These are phyloP conservation scores for Scomber colias DNA, from an alignment of 2,113 vertebrate genomes.

Conservation along the genomic window DNA sequence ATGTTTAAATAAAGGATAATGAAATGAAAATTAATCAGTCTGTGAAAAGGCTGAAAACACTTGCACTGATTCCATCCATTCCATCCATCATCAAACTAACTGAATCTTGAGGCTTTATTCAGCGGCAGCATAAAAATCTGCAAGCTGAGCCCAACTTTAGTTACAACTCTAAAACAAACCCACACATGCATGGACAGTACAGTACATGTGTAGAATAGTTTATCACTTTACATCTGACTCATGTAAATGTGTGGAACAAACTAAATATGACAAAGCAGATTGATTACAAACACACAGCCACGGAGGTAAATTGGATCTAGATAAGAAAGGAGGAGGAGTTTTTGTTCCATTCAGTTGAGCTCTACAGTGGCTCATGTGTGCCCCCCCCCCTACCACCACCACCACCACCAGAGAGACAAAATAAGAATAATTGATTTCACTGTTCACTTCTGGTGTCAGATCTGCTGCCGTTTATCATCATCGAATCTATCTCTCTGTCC, in stretches of 20 bases:
- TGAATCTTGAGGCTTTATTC: no score
- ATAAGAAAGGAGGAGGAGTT: conserved; percentile 62
- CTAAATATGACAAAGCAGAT: conserved; percentile 2
- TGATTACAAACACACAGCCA: conserved; percentile 18
- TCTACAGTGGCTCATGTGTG: conserved; percentile 62
- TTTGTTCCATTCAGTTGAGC: conserved; percentile 50
- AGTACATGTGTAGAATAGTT: conserved; percentile 1
- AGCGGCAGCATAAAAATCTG: background rate
- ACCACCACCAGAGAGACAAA: conserved; percentile 56
- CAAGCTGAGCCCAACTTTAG: no score
- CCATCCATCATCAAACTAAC: no score
- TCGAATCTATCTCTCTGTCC: conserved; percentile 57
- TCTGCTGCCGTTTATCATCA: conserved; percentile 63
- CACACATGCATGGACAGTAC: background rate
- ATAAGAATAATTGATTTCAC: conserved; percentile 84
- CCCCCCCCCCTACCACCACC: conserved; percentile 49
- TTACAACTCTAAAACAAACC: background rate
- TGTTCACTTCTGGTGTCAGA: conserved; percentile 73
- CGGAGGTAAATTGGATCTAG: conserved; percentile 39
- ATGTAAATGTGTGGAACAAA: conserved; percentile 15
- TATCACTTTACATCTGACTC: conserved; percentile 3
- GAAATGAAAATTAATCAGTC: no score
- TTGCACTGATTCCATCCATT: no score
- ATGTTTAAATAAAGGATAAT: no score
- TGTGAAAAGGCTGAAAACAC: no score